Conservation (phyloP, 2,797 vertebrate species). For the Toxotes lorentzi region DNA sequence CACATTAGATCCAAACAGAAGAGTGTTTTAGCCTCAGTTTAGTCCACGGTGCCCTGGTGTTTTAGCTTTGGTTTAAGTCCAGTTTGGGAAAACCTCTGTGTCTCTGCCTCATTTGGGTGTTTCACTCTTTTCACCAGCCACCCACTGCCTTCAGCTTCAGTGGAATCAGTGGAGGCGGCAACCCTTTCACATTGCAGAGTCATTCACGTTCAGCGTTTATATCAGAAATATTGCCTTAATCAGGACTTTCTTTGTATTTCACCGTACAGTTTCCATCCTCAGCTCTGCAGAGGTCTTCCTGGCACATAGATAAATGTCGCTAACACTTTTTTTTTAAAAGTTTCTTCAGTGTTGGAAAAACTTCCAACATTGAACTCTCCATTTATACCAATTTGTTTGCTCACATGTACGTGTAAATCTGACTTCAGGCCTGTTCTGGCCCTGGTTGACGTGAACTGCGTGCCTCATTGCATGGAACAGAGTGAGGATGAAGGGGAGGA, state of each 20-base stretch:
- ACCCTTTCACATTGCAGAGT: neutral
- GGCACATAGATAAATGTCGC: neutral
- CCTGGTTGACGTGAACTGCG: conserved; percentile 6
- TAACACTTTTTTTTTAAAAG: neutral
- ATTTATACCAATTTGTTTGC: conserved; percentile 36
- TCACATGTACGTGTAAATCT: neutral
- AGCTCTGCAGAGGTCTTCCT: neutral
- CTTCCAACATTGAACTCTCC: conserved; percentile 6
- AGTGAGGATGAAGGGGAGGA: neutral
- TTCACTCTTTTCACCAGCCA: neutral
- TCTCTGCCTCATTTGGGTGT: neutral
- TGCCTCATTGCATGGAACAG: conserved; percentile 2
- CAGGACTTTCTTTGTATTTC: neutral
- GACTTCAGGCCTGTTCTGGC: neutral
- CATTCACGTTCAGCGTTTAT: neutral
- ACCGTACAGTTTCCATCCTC: neutral
- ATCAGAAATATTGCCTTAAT: neutral
- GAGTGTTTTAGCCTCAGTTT: neutral
- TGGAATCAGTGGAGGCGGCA: neutral
- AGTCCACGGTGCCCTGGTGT: neutral
- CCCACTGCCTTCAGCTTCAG: neutral
- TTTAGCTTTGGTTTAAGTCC: neutral
- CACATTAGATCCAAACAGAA: neutral
- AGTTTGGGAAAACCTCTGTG: neutral
- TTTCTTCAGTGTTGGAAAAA: neutral